Conservation (phyloP, 2,888 invertebrate species). For the Dryococelus australis region DNA sequence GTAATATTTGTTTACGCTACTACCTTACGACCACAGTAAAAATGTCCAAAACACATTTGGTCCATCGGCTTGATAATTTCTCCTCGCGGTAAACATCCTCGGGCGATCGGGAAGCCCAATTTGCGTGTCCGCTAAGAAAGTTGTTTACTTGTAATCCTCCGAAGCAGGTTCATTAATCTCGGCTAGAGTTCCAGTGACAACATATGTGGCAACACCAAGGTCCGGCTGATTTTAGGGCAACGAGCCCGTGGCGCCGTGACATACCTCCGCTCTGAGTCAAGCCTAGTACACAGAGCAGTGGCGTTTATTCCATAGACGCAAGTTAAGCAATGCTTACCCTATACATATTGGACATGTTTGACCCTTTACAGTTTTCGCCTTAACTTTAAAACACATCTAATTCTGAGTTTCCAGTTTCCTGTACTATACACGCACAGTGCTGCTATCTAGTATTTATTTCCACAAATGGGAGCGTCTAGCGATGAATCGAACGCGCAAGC, state of each 20-base stretch:
- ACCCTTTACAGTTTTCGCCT: no score
- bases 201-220: not conserved
- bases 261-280: not conserved
- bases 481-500: no score
- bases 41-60: not conserved
- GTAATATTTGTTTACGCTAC: not conserved
- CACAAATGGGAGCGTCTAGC: no score
- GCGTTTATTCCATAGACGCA: no score
- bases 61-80: not conserved
- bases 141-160: not conserved
- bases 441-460: no score
- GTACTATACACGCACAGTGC: no score
- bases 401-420: no score
- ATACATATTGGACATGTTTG: no score
- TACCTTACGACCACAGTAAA: not conserved
- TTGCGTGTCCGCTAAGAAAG: conserved; percentile 5
- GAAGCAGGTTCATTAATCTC: not conserved
- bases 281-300: no score
- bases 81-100: not conserved
- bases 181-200: not conserved
- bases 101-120: not conserved
- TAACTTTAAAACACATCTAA: no score
- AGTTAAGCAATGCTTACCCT: no score
- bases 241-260: not conserved
- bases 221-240: not conserved